phyloP scores from a whole-genome alignment of 2,797 vertebrate species.

The Bucorvus abyssinicus region DNA sequence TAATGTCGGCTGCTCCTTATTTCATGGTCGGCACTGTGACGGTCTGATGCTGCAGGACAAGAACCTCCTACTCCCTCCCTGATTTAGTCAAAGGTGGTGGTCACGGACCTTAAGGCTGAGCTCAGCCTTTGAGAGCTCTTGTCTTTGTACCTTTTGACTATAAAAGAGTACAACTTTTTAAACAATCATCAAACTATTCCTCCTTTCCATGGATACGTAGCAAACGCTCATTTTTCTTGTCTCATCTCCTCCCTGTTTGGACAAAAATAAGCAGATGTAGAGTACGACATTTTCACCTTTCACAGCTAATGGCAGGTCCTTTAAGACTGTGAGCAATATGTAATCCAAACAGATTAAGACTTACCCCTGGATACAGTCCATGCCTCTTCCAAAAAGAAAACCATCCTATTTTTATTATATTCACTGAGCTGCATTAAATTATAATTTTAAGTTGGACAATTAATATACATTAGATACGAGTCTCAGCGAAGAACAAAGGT shows the following conservation, averaged over 20 bases:
- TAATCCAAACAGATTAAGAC: background rate
- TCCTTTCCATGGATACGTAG: rapidly evolving
- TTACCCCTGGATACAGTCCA: background rate
- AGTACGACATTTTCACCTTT: background rate
- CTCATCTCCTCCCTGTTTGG: background rate
- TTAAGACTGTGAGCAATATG: background rate
- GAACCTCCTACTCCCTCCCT: background rate
- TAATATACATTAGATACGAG: background rate
- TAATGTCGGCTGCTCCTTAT: conserved; percentile 7
- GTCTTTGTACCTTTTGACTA: background rate
- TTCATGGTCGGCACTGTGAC: background rate
- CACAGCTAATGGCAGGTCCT: background rate
- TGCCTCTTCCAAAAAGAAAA: background rate
- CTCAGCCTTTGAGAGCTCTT: background rate
- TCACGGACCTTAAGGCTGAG: background rate
- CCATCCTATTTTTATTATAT: background rate
- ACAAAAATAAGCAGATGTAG: background rate
- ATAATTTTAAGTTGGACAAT: background rate
- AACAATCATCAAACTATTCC: background rate
- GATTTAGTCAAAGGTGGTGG: background rate
- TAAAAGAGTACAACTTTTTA: background rate
- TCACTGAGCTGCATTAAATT: background rate
- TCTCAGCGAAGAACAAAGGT: background rate
- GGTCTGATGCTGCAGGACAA: background rate
- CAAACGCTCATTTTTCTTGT: background rate